Evolutionary conservation across 2,797 vertebrate species (phyloP).

Genomic region (Capromys pilorides): DNA sequence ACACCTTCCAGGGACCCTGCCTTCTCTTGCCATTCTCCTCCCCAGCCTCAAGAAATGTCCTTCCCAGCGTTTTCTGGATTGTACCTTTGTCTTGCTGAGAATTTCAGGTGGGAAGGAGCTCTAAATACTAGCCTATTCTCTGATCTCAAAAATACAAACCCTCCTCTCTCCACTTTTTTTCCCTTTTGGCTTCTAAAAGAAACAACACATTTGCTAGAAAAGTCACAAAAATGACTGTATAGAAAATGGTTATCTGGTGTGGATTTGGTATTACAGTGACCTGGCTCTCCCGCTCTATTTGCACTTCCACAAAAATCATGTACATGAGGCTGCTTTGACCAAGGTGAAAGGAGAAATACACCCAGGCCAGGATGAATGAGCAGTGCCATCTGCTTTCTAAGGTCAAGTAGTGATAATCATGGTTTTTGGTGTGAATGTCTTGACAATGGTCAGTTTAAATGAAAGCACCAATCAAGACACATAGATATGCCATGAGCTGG

Average conservation of each 20-base stretch:
- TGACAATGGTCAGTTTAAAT: constrained; percentile 92
- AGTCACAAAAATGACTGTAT: constrained; percentile 85
- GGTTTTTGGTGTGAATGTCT: constrained; percentile 84
- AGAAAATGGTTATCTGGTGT: constrained; percentile 84
- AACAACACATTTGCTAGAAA: constrained; percentile 86
- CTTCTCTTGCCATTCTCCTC: constrained; percentile 3
- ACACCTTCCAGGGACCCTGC: not conserved
- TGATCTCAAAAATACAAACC: constrained; percentile 83
- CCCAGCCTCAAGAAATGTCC: constrained; percentile 51
- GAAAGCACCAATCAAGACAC: constrained; percentile 93
- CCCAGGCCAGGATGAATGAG: constrained; percentile 95
- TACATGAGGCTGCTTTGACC: constrained; percentile 94
- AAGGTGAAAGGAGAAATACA: constrained; percentile 95
- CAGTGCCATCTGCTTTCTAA: constrained; percentile 89
- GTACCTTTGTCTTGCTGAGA: constrained; percentile 40
- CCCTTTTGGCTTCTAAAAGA: constrained; percentile 78
- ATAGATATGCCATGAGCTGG: constrained; percentile 94
- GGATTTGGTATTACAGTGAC: constrained; percentile 76
- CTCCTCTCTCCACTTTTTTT: not conserved
- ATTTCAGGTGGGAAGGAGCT: constrained; percentile 54
- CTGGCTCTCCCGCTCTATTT: constrained; percentile 87
- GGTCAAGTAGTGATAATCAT: fast-evolving
- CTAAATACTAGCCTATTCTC: constrained; percentile 71
- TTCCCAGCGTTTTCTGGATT: not conserved
- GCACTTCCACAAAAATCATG: constrained; percentile 95